Base-by-base conservation (phyloP, 2,888 invertebrate species). In the Dorcus hopei region DNA sequence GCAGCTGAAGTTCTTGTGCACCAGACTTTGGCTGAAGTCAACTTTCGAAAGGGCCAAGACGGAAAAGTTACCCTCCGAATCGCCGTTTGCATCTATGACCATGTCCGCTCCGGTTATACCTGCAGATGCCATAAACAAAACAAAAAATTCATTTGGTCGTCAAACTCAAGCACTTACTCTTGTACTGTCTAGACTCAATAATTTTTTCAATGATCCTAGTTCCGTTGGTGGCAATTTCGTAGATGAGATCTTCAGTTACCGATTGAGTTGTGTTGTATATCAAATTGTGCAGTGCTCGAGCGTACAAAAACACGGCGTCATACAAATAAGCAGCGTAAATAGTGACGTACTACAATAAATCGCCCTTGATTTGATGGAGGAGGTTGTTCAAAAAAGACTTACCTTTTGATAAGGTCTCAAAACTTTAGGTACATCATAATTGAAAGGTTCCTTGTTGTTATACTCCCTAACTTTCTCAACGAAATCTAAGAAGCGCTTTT, bases 41-140 rank as follows among this genome's bases (percentile, higher is more conserved):
- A 61, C 56, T 19, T 68, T 64, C 74, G 89, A 90, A 72, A 90
- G 86, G 1, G 95, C 93, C 61, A 97, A 81, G 55, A 98, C 91
- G 0, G 97, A 95, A 81, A 95, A 98, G 79, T 98, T 98, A 7
- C 97, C 97, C 77, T 97, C 95, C 0, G 97, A 97, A 78, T 98
- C 97, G 2, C 97, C 98, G 68, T 91, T 87, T 68, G 88, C 84
- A 81, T 98, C 96, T 66, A 98, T 84, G 67, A 91, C 91, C 71
- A 97, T 95, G 61, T 89, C 90, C 74, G 95, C 91, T 14, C 98
- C 98, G 54, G 95, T 93, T 70, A 97, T 89, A 85, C 97, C 97
- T 97, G 43, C 50, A 56, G 7, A 45, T 19, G 9, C 14, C n/a
- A 41, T 11, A 41, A 41, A 41, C 7, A 5, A n/a, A 9, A 41